Base-by-base conservation (phyloP, 2,888 invertebrate genomes). In the Lepeophtheirus nordmannii region DNA sequence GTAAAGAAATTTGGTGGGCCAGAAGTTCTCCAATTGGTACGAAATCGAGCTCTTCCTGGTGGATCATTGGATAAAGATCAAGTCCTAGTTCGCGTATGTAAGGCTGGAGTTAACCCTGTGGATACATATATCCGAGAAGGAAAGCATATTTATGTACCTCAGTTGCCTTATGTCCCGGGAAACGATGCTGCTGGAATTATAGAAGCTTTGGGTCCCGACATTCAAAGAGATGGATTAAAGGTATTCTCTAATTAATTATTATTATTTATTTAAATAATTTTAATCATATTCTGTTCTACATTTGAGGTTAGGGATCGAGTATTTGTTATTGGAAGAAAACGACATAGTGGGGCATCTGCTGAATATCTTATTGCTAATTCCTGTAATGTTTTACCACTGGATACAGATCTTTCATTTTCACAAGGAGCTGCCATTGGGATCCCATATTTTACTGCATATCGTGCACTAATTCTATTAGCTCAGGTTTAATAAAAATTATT, bases 111-210 rank as follows among this genome's bases (percentile, higher is more conserved):
- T 1, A 81, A 82, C 70, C 81, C 81, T 9, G 80, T 81, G 3
- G 81, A 81, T 68, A 80, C 80, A 0, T 81, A 81, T 71, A 77
- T 80, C 58, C 73, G 81, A 37, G 70, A 74, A 39, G 81, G 81
- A n/a, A 71, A 72, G 0, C 78, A 77, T 69, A 72, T 71, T 9
- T 64, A 67, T n/a, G 69, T 74, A 5, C 80, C 80, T 1, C 65
- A 72, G 9, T 72, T 81, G 46, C 81, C 81, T 1, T 79, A 78
- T 69, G 76, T 75, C 11, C 78, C 80, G 3, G 81, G 81, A 2
- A 67, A 65, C 61, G 81, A 81, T 72, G 78, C 75, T 14, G 76
- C 80, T 39, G 81, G 81, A 2, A 71, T 77, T 10, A 75, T 81
- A 10, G 75, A 76, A 66, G 72, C 73, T 59, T 73, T 79, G 62